phyloP scores from a whole-genome alignment of 2,888 invertebrate genomes.

The Camptogramma bilineatum region DNA sequence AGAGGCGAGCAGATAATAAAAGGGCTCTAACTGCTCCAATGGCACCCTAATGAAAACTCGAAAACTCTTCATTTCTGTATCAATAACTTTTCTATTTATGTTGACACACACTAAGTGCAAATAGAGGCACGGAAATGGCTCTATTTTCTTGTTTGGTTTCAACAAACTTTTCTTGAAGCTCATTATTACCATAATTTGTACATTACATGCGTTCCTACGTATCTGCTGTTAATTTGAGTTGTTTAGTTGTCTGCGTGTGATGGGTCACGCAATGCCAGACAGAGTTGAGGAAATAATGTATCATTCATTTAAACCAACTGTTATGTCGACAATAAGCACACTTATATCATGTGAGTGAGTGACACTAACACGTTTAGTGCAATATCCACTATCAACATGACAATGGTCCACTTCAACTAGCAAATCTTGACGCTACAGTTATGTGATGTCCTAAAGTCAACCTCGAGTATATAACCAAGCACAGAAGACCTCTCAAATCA shows the following conservation, averaged over 20 bases:
- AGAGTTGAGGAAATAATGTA: slow-evolving; percentile 26
- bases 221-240: slow-evolving; percentile 42
- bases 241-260: slow-evolving; percentile 36
- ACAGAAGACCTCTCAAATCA: background rate
- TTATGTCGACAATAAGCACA: slow-evolving; percentile 13
- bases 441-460: background rate
- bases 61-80: slow-evolving; percentile 79
- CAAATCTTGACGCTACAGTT: background rate
- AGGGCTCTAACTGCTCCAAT: slow-evolving; percentile 84
- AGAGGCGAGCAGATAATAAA: slow-evolving; percentile 85
- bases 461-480: background rate
- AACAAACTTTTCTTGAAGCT: slow-evolving; percentile 42
- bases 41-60: slow-evolving; percentile 84
- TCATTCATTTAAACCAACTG: slow-evolving; percentile 26
- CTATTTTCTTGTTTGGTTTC: slow-evolving; percentile 47
- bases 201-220: slow-evolving; percentile 33
- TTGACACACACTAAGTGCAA: slow-evolving; percentile 56
- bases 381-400: slow-evolving; percentile 3
- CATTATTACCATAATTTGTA: slow-evolving; percentile 45
- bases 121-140: slow-evolving; percentile 52
- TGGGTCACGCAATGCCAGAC: slow-evolving; percentile 40
- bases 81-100: slow-evolving; percentile 72
- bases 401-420: slow-evolving; percentile 8
- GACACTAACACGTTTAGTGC: background rate
- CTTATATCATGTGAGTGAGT: slow-evolving; percentile 9